Percentiles rank a stretch among this genome's conserved stretches.
phyloP scores from a whole-genome alignment of 2,797 vertebrate genomes.

The Microctenopoma lineatum region DNA sequence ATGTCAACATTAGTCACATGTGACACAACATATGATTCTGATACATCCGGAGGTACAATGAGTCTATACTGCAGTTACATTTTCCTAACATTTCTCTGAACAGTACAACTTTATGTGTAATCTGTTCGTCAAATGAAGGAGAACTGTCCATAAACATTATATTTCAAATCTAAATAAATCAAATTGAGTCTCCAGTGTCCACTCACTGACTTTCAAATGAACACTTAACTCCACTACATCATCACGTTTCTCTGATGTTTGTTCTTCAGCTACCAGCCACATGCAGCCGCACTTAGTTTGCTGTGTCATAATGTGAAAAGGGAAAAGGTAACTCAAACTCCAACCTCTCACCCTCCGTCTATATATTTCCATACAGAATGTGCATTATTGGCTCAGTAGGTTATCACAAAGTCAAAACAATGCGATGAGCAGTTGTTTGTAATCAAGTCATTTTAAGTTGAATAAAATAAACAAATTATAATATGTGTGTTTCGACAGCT shows the following conservation, averaged over 20 bases:
- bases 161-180: not conserved
- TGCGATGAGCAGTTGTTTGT: not conserved
- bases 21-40: slow-evolving; percentile 1
- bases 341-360: too few relatives aligned
- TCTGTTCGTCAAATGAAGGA: not conserved
- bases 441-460: not conserved
- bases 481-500: not conserved
- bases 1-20: slow-evolving; percentile 25
- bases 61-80: not conserved
- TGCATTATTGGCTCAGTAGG: not conserved
- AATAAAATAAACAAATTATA: slow-evolving; percentile 12
- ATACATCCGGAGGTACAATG: not conserved
- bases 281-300: not conserved
- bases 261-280: not conserved
- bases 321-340: not conserved
- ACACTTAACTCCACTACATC: not conserved
- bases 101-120: not conserved
- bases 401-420: not conserved
- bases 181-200: not conserved
- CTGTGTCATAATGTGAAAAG: not conserved
- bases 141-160: not conserved
- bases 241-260: not conserved
- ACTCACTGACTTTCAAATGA: slow-evolving; percentile 3
- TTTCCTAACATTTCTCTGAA: not conserved
- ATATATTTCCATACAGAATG: not conserved